These are phyloP conservation scores for Sinocyclocheilus maitianheensis DNA, from an alignment of 2,113 vertebrate species.

Conservation along the genomic window DNA sequence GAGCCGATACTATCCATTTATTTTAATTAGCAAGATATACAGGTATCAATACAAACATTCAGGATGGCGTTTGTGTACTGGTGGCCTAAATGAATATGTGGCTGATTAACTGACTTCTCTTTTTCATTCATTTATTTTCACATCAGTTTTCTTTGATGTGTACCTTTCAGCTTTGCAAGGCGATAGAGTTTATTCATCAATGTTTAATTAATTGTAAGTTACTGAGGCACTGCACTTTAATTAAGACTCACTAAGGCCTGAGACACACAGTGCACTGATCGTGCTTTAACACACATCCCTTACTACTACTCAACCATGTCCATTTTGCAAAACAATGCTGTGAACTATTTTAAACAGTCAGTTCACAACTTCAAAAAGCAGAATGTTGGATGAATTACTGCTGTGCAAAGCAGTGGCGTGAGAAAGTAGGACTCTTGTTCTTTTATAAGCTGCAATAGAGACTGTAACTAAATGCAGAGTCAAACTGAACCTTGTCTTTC, in stretches of 20 bases:
- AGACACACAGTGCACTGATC: constrained; percentile 29
- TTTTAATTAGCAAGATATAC: neutral
- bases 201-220: constrained; percentile 49
- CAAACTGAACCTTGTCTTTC: neutral
- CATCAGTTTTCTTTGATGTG: constrained; percentile 17
- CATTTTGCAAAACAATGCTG: neutral
- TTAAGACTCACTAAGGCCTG: constrained; percentile 43
- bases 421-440: neutral
- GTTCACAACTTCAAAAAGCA: constrained; percentile 20
- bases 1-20: neutral
- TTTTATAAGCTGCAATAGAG: neutral
- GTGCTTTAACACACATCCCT: constrained; percentile 33
- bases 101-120: neutral
- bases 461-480: neutral
- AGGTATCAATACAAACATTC: neutral
- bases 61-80: neutral
- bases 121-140: neutral
- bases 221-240: constrained; percentile 39
- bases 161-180: constrained; percentile 36
- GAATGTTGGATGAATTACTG: constrained; percentile 5
- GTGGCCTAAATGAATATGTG: neutral
- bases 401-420: neutral
- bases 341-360: neutral
- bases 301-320: constrained; percentile 9
- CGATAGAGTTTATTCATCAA: constrained; percentile 46